A percentile compares a stretch with the other conserved stretches of the same genome.
Conservation (phyloP, 2,113 vertebrate species). For the Neomonachus schauinslandi region DNA sequence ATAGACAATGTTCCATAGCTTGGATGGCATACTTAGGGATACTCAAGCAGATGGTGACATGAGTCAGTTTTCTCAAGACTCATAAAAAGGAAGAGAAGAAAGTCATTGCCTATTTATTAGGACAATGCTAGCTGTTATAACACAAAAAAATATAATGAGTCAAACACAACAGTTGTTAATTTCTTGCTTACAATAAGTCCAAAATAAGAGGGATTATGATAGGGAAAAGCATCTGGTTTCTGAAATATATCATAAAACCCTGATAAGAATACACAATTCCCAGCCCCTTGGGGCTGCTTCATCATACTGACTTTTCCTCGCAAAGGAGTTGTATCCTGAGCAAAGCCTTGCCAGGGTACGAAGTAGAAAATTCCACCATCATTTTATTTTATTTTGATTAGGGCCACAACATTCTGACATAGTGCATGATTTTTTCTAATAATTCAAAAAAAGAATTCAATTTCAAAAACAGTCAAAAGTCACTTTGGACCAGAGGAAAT, state of each 20-base stretch:
- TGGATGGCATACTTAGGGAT: not conserved
- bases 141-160: not conserved
- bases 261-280: not conserved
- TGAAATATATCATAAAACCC: not conserved
- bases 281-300: fast-evolving
- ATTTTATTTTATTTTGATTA: not conserved
- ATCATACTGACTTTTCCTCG: not conserved
- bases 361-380: not conserved
- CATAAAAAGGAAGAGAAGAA: slow-evolving; percentile 17
- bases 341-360: not conserved
- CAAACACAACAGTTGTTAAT: not conserved
- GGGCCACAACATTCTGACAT: not conserved
- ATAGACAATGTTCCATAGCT: not conserved
- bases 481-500: not conserved
- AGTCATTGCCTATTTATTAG: not conserved
- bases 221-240: not conserved
- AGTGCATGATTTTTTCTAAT: not conserved
- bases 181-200: not conserved
- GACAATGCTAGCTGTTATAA: not conserved
- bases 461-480: not conserved
- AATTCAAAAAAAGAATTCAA: not conserved
- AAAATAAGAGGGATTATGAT: not conserved
- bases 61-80: not conserved
- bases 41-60: not conserved
- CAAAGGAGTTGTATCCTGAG: not conserved